These are phyloP conservation scores for Cydia fagiglandana DNA, from an alignment of 1,140 invertebrate genomes.

Conservation along the genomic window DNA sequence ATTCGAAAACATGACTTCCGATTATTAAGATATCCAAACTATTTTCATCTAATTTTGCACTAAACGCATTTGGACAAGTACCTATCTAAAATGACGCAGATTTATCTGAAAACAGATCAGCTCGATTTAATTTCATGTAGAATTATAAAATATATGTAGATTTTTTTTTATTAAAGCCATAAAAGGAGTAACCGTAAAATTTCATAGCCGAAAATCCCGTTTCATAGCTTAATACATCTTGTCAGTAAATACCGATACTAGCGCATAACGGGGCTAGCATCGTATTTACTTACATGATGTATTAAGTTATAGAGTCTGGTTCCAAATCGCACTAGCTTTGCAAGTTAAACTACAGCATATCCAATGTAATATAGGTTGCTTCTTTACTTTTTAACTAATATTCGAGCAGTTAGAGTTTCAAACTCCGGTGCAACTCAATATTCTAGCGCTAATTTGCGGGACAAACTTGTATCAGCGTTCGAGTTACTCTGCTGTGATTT, in stretches of 20 bases:
- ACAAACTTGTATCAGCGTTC: conserved; percentile 3
- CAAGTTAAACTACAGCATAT: background rate
- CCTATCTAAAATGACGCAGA: too few relatives aligned
- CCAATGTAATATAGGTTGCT: background rate
- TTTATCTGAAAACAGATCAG: too few relatives aligned
- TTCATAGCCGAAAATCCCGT: too few relatives aligned
- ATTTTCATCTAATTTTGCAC: too few relatives aligned
- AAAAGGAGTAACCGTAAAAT: too few relatives aligned
- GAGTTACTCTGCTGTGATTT: background rate
- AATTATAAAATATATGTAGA: too few relatives aligned
- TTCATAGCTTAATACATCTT: background rate
- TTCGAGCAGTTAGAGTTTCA: background rate
- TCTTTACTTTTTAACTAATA: conserved; percentile 19
- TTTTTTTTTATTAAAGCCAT: too few relatives aligned
- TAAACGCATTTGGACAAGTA: too few relatives aligned
- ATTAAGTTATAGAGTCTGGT: background rate
- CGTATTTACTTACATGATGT: too few relatives aligned
- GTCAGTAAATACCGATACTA: background rate
- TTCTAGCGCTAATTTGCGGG: background rate
- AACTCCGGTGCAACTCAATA: background rate
- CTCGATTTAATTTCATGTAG: too few relatives aligned
- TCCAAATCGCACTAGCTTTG: background rate
- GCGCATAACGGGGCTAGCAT: background rate
- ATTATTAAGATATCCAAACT: too few relatives aligned
- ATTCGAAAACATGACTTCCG: too few relatives aligned